Base-by-base conservation (phyloP, 1,140 invertebrate genomes). In the Microplitis demolitor region DNA sequence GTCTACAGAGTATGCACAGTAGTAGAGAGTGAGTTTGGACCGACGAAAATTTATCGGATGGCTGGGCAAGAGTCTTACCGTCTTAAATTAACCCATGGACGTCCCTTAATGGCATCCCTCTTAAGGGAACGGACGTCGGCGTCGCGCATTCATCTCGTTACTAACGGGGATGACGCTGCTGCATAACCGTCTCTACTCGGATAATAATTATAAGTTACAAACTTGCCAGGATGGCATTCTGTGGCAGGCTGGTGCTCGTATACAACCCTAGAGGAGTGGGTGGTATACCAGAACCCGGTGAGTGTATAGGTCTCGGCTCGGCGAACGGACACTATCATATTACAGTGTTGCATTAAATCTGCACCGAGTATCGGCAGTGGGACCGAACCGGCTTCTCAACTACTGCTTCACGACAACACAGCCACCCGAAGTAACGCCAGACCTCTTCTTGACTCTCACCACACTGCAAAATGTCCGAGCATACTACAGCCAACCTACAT, bases 321-420 rank as follows among this genome's bases (percentile, higher is more conserved):
- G 70, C 78, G 79, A 80, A 71, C 78, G 77, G 80, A 81, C 80
- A 78, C 77, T 82, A 83, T 84, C 81, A 76, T 78, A 78, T 83
- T 85, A 82, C 80, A 76, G 79, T 79, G 79, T 78, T 83, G 80
- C 81, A 85, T 85, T 85, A 84, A 84, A 84, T 80, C 79, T 75
- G 71, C 73, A 78, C 77, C 80, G 72, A 80, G 82, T 83, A 83
- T 83, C 80, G 82, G 78, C 79, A 82, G 78, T 76, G 74, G 70
- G 8, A 71, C 63, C 51, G 35, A 39, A n/a, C 14, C 56, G 58
- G 76, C 67, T 58, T 75, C 64, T 56, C 24, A 2, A 24, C 24
- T 24, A 24, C 24, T 74, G 72, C 54, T 34, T 53, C 56, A 58
- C 24, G 13, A 62, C 64, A 54, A 70, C 45, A 70, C 54, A 50